These are phyloP conservation scores for Bombus confusus DNA, from an alignment of 1,140 invertebrate genomes.

Conservation along the genomic window DNA sequence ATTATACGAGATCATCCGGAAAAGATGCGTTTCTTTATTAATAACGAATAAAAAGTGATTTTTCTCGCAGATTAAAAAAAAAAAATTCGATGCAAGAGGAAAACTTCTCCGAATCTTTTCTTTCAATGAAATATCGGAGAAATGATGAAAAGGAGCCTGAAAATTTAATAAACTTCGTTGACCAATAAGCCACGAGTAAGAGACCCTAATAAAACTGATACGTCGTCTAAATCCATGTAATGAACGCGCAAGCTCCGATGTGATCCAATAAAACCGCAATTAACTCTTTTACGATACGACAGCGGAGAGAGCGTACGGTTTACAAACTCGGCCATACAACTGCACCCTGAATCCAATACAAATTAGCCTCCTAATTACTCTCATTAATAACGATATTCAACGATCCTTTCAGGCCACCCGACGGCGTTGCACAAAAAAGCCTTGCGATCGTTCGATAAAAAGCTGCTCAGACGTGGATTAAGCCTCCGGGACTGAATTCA, in stretches of 20 bases:
- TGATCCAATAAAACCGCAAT: slow-evolving; percentile 21
- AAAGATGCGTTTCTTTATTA: no score
- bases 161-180: neutral
- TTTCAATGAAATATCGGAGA: no score
- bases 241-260: neutral
- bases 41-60: no score
- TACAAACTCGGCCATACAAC: neutral
- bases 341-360: neutral
- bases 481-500: slow-evolving; percentile 2
- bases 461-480: neutral
- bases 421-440: neutral
- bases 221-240: neutral
- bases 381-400: slow-evolving; percentile 37
- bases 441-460: neutral
- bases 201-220: neutral
- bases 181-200: neutral
- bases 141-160: neutral
- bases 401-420: neutral
- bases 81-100: no score
- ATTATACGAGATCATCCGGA: no score
- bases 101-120: no score
- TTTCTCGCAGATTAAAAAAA: no score
- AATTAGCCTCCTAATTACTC: slow-evolving; percentile 30
- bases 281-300: neutral
- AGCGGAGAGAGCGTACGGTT: neutral